phyloP scores from a whole-genome alignment of 1,140 invertebrate species.

The Scylla paramamosain region DNA sequence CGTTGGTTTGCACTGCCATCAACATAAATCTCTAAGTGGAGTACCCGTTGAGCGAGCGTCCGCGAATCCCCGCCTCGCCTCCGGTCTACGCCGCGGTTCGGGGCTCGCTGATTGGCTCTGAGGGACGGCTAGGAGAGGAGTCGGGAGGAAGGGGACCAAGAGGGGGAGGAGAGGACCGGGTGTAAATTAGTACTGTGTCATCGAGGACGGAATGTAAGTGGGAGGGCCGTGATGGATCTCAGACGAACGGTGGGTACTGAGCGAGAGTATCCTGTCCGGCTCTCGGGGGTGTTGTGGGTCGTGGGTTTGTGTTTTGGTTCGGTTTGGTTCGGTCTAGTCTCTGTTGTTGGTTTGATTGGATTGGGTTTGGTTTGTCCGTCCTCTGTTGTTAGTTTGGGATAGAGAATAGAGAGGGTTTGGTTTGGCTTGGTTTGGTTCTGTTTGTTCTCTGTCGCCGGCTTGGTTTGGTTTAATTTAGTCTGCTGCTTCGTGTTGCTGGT shows the following conservation, averaged over 20 bases:
- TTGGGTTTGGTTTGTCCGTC: no score
- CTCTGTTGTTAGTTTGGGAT: no score
- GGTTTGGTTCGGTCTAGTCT: no score
- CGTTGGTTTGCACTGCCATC: not conserved
- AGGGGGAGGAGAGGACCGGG: not conserved
- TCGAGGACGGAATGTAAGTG: not conserved
- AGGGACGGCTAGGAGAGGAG: not conserved
- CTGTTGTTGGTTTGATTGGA: no score
- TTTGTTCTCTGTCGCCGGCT: no score
- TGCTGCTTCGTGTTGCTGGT: no score
- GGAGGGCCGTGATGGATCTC: not conserved
- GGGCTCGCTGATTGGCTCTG: not conserved
- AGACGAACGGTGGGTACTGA: not conserved
- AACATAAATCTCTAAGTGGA: not conserved
- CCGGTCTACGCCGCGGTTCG: not conserved
- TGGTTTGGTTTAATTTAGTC: no score
- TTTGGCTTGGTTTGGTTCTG: no score
- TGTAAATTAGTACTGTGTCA: slow-evolving; percentile 1
- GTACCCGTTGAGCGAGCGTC: not conserved
- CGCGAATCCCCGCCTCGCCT: not conserved
- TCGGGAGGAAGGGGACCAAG: not conserved
- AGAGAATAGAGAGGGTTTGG: no score
- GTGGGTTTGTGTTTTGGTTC: no score
- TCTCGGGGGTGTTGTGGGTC: no score
- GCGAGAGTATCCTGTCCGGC: no score